phyloP scores from a whole-genome alignment of 2,888 invertebrate species.

The Zhengitettix transpicula region DNA sequence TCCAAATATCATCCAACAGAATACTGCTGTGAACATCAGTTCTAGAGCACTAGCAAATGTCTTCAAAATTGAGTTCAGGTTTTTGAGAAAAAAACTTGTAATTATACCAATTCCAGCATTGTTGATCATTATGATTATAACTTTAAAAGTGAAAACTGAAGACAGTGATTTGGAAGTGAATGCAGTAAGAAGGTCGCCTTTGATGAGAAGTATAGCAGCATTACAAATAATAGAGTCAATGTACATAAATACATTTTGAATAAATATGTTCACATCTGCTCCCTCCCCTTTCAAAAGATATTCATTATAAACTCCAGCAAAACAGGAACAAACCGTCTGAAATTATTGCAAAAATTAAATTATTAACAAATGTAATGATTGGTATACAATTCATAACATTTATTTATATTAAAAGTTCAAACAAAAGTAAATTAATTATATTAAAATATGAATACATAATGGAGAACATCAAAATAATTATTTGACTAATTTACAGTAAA shows the following conservation, averaged over 20 bases:
- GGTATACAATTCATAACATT: too few species aligned
- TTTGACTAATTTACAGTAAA: too few species aligned
- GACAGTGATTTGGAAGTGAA: slow-evolving; percentile 37
- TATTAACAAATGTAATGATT: too few species aligned
- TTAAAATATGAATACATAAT: too few species aligned
- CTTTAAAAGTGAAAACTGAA: slow-evolving; percentile 46
- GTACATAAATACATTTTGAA: slow-evolving; percentile 93
- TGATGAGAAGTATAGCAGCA: slow-evolving; percentile 45
- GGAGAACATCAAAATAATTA: too few species aligned
- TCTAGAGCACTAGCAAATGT: slow-evolving; percentile 91
- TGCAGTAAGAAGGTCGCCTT: slow-evolving; percentile 44
- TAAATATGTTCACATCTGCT: slow-evolving; percentile 68
- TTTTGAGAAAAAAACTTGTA: slow-evolving; percentile 83
- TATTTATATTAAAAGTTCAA: too few species aligned
- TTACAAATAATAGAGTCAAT: slow-evolving; percentile 88
- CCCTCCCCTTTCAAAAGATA: slow-evolving; percentile 77
- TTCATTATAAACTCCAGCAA: slow-evolving; percentile 93
- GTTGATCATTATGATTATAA: slow-evolving; percentile 68
- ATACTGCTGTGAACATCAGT: slow-evolving; percentile 72
- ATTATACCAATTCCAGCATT: slow-evolving; percentile 85
- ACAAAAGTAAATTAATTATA: too few species aligned
- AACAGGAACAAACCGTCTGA: slow-evolving; percentile 78
- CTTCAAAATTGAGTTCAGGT: slow-evolving; percentile 85
- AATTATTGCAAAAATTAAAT: too few species aligned
- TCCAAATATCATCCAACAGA: slow-evolving; percentile 70